phyloP scores from a whole-genome alignment of 2,888 invertebrate species.

The Salpingus planirostris region DNA sequence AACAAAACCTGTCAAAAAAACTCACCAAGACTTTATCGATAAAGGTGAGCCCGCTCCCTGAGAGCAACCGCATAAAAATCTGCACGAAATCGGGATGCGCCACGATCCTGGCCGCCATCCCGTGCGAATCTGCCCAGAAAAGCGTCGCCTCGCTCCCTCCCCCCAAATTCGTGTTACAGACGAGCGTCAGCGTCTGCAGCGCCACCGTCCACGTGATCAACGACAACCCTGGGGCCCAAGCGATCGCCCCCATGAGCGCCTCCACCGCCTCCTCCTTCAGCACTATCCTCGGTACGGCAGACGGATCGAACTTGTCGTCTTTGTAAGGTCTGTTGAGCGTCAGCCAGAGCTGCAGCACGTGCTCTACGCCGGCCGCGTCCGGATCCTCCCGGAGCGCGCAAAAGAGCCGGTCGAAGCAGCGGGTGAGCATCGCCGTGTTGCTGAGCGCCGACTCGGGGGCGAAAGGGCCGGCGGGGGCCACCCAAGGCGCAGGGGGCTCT shows the following conservation, averaged over 20 bases:
- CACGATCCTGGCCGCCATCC: constrained; percentile 55
- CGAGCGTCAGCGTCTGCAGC: constrained; percentile 65
- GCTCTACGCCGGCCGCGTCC: constrained; percentile 70
- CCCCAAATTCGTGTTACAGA: constrained; percentile 52
- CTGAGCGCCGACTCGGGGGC: constrained; percentile 39
- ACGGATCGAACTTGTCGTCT: constrained; percentile 49
- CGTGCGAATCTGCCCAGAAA: constrained; percentile 28
- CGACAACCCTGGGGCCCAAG: constrained; percentile 59
- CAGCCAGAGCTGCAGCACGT: constrained; percentile 78
- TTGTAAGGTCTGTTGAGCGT: constrained; percentile 58
- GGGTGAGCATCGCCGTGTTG: constrained; percentile 54
- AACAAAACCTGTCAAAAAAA: too few species aligned
- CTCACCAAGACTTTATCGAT: constrained; percentile 48
- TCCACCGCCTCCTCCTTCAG: constrained; percentile 57
- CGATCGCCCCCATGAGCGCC: constrained; percentile 56
- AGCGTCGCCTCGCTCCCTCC: constrained; percentile 18
- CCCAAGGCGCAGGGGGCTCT: constrained; percentile 27
- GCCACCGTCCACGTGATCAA: constrained; percentile 72
- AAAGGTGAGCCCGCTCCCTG: constrained; percentile 51
- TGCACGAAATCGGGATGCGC: constrained; percentile 59
- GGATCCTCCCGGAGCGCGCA: constrained; percentile 57
- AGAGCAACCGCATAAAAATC: constrained; percentile 57
- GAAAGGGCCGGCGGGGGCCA: constrained; percentile 38
- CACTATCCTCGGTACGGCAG: constrained; percentile 53
- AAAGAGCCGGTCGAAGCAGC: constrained; percentile 62